phyloP scores from a whole-genome alignment of 2,113 vertebrate genomes.

The Brachypteracias leptosomus region DNA sequence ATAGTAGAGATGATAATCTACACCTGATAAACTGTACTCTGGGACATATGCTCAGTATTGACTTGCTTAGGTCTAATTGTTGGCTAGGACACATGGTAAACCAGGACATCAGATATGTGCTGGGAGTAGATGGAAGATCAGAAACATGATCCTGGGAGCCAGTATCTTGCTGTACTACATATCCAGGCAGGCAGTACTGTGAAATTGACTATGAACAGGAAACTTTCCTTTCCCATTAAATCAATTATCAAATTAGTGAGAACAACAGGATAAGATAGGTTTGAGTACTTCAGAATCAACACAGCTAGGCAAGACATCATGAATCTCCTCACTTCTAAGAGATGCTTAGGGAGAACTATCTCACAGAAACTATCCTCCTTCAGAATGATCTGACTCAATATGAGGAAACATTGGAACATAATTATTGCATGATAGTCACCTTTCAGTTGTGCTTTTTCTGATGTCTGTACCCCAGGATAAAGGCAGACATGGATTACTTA shows the following conservation, averaged over 20 bases:
- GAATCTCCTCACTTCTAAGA: neutral
- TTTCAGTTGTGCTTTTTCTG: neutral
- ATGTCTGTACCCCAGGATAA: neutral
- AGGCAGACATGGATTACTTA: neutral
- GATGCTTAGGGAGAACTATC: neutral
- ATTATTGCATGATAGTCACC: neutral
- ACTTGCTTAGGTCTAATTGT: neutral
- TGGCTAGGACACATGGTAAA: neutral
- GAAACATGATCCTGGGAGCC: conserved; percentile 28
- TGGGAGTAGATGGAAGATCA: conserved; percentile 33
- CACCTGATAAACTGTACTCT: neutral
- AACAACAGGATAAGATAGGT: neutral
- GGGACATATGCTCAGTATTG: conserved; percentile 24
- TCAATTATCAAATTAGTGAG: neutral
- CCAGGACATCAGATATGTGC: conserved; percentile 30
- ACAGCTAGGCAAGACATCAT: neutral
- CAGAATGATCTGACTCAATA: neutral
- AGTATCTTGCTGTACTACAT: neutral
- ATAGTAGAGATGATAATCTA: neutral
- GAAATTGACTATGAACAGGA: neutral
- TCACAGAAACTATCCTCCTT: neutral
- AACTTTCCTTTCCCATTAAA: neutral
- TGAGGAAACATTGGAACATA: neutral
- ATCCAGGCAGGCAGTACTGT: neutral
- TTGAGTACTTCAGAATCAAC: neutral